phyloP scores from a whole-genome alignment of 1,140 invertebrate species.

The Cydia amplana region DNA sequence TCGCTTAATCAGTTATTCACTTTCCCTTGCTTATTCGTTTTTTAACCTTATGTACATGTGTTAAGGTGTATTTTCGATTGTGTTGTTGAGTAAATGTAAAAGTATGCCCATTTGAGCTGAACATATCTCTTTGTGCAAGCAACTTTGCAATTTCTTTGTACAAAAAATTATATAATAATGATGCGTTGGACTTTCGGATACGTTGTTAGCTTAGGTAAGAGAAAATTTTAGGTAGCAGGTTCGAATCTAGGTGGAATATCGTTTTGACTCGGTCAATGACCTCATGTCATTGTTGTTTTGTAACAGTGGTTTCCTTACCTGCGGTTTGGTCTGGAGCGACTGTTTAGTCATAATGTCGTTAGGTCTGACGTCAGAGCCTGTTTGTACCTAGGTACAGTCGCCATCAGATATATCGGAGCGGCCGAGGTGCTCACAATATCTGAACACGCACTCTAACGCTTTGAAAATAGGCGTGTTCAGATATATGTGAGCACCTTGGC shows the following conservation, averaged over 20 bases:
- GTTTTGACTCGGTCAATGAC: not conserved
- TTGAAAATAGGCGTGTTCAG: no score
- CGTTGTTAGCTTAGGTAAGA: not conserved
- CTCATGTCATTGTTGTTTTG: not conserved
- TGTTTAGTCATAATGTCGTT: not conserved
- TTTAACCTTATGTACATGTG: not conserved
- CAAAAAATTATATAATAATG: slow-evolving; percentile 39
- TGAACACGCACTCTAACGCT: no score
- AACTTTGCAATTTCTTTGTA: slow-evolving; percentile 11
- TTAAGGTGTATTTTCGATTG: not conserved
- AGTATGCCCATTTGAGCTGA: slow-evolving; percentile 6
- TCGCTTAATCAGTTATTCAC: not conserved
- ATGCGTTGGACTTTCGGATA: slow-evolving; percentile 31
- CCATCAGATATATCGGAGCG: no score
- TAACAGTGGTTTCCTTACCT: slow-evolving; percentile 41
- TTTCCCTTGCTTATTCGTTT: not conserved
- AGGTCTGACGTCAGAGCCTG: not conserved
- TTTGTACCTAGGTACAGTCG: no score
- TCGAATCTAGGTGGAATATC: no score
- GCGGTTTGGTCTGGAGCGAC: not conserved
- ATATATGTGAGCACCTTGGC: no score
- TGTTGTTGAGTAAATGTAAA: not conserved
- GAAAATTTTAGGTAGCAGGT: not conserved
- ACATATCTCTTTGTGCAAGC: slow-evolving; percentile 14
- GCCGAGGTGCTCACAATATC: no score